Base-by-base conservation (phyloP, 2,797 vertebrate species). In the Crenuchus spilurus region DNA sequence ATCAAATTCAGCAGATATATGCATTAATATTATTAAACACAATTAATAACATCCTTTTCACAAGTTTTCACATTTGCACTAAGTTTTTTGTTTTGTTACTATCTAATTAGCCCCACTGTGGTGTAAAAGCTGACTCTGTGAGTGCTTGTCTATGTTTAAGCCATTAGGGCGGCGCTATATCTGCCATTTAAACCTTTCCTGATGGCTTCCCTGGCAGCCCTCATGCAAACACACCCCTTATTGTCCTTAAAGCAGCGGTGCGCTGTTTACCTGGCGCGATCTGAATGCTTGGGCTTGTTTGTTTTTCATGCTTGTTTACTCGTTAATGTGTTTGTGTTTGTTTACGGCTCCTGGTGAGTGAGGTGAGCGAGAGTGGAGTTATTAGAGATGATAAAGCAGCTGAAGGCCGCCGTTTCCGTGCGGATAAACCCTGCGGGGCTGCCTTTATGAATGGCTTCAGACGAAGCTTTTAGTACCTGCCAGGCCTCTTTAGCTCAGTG, bases 391-490 rank as follows among this genome's bases (percentile, higher is more conserved):
- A 24, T 51, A 9, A 51, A 51, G 9, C 49, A 14, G 22, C 11
- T 2, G 22, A 51, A 51, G 49, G 49, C 49, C 49, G 10, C 22
- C 49, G 46, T 22, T 20, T 7, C 46, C 46, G 8, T 10, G 46
- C 46, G 9, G 46, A 18, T 9, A 24, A 26, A 51, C 49, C 49
- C 49, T 51, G 49, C 49, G 16, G 72, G 10, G 72, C 72, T 58
- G 46, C 57, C 61, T 71, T 71, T 71, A 57, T 61, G 44, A 51
- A 71, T 33, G 57, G 69, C 57, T 61, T 61, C 69, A 20, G 14
- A 24, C 57, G 30, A 42, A 71, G 72, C 72, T 74, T 67, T 74
- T 74, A 74, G 52, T 74, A 66, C 72, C 72, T 74, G 72, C 54
- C 42, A 61, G 63, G 54, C 44, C 57, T 75, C 63, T 67, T 60